Conservation (phyloP, 2,797 vertebrate genomes). For the Dryobates pubescens region DNA sequence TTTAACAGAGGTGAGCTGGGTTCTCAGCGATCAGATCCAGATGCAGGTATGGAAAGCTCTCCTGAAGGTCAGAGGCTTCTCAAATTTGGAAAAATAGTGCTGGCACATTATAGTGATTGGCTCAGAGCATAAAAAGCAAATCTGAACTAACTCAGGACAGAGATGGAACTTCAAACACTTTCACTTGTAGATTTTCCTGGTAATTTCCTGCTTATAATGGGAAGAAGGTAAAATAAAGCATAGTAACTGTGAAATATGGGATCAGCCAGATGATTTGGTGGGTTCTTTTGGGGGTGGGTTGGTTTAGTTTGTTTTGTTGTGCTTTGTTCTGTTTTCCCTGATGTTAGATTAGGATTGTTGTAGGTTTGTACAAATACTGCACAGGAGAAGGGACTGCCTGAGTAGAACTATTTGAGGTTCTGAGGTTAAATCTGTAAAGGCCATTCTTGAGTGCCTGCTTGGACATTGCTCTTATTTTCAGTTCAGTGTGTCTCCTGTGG, state of each 20-base stretch:
- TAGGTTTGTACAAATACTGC: neutral
- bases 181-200: neutral
- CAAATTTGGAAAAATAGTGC: neutral
- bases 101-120: neutral
- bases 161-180: neutral
- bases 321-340: neutral
- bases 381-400: neutral
- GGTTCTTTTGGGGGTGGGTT: neutral
- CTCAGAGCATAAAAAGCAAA: neutral
- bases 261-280: neutral
- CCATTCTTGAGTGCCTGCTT: neutral
- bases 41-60: conserved; percentile 19
- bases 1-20: conserved; percentile 15
- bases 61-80: conserved; percentile 2
- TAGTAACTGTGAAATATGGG: neutral
- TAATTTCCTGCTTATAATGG: neutral
- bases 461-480: neutral
- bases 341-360: neutral
- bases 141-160: neutral
- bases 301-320: neutral
- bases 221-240: neutral
- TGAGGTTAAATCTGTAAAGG: neutral
- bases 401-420: neutral
- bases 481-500: neutral
- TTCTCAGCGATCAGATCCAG: conserved; percentile 17